Evolutionary conservation across 2,888 invertebrate species (phyloP), one percentile per base, ranked within the genome.

Genomic region (Caenorhabditis sinica): DNA sequence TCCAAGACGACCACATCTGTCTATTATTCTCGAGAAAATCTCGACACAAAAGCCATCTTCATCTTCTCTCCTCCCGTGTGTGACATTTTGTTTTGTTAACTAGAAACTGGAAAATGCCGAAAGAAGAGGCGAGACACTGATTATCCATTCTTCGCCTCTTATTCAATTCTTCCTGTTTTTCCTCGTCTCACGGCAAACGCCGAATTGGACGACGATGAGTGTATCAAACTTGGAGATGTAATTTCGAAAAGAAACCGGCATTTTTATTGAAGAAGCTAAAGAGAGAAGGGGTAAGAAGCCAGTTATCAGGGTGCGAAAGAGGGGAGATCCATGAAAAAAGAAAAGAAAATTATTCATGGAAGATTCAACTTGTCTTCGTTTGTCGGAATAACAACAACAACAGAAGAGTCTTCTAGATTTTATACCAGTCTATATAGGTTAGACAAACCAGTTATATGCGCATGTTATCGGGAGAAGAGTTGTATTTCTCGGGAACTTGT

Each of bases 361-460:
- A 36, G n/a, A n/a, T n/a, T n/a, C n/a, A n/a, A n/a, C n/a, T n/a
- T n/a, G n/a, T n/a, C n/a, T n/a, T n/a, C n/a, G n/a, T n/a, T n/a
- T n/a, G n/a, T n/a, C 5, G 30, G 56, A 25, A 30, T 25, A 49
- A 60, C 23, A 33, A 73, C 49, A 72, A 73, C 65, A 61, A 66
- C 65, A 30, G 28, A 17, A 25, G 25, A 33, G 65, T 71, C 61
- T 51, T 60, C 36, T 17, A 75, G 75, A 60, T 6, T 77, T 77
- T 77, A 77, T 77, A 77, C 77, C 51, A 77, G 77, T 53, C 36
- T 69, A 77, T 77, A 77, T 77, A 77, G 77, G 77, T 77, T 77
- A 77, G 69, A 71, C 71, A 71, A 71, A 77, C 77, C 77, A 77
- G 77, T 77, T 77, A 77, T 68, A 49, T 49, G 73, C 73, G 76